Evolutionary conservation across 1,140 invertebrate species (phyloP), one percentile per base, ranked within the genome.

Genomic region (Helicoverpa armigera): DNA sequence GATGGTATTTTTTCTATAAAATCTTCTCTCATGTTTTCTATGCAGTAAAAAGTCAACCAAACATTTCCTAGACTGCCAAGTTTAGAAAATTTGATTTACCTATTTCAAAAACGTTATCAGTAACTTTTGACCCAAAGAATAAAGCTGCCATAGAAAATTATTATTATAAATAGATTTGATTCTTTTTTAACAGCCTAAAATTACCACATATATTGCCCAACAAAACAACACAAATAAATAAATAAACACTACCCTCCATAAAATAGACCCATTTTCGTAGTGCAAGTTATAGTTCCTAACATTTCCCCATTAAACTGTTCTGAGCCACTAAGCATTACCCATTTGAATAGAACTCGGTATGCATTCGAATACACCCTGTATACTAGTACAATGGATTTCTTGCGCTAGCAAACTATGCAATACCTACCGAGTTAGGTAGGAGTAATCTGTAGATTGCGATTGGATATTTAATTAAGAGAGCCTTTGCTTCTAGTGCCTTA

Each of bases 231-330:
- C 12, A n/a, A n/a, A n/a, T n/a, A n/a, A n/a, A n/a, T 23, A 23
- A 23, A 23, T 2, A 23, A 23, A 23, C 23, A 12, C 14, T 43
- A n/a, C 7, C 14, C 54, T 58, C 16, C 0, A 18, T 9, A 58
- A 58, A 18, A 58, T 5, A 63, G 2, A 11, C 54, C 18, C 63
- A 10, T 48, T 43, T 48, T 35, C 23, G 29, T 35, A 50, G 43
- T 48, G n/a, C 7, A 67, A 9, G 7, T 48, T 16, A 65, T 14
- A n/a, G 12, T 23, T 43, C 11, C 61, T 43, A 65, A 51, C 48
- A 18, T 10, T n/a, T 29, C 7, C 48, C 67, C 67, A 70, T 70
- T 70, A 70, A 70, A 70, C 53, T 70, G 48, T 70, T 70, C 67
- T 53, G 50, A 2, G 18, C 48, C 67, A 70, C 43, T 70, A 29